These are phyloP conservation scores for Clarias batrachus DNA, from an alignment of 2,113 vertebrate genomes.

Conservation along the genomic window DNA sequence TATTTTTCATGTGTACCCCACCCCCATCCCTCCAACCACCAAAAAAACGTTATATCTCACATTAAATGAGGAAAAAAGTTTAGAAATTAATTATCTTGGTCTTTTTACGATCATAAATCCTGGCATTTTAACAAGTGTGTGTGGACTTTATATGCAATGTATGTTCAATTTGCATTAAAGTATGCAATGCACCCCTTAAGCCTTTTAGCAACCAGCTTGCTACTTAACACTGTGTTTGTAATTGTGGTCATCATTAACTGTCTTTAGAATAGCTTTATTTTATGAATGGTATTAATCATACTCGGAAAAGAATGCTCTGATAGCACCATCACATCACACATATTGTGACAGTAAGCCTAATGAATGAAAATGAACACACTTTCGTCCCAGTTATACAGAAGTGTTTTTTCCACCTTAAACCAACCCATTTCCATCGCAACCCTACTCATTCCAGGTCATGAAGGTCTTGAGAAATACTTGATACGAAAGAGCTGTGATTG, in stretches of 20 bases:
- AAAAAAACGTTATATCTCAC: too few relatives aligned
- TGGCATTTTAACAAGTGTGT: too few relatives aligned
- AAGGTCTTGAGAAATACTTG: neutral
- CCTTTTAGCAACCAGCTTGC: neutral
- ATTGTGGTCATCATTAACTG: neutral
- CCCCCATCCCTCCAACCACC: too few relatives aligned
- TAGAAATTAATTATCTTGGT: too few relatives aligned
- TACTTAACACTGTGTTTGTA: conserved; percentile 1
- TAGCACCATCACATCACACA: neutral
- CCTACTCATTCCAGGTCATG: neutral
- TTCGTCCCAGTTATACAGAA: neutral
- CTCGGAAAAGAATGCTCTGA: neutral
- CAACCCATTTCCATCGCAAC: neutral
- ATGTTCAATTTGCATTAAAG: neutral
- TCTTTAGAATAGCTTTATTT: neutral
- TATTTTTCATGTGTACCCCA: too few relatives aligned
- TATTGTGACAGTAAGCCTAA: neutral
- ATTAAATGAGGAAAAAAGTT: too few relatives aligned
- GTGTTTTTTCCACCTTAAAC: neutral
- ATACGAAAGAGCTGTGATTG: neutral
- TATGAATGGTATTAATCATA: neutral
- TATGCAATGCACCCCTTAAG: neutral
- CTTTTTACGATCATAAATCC: too few relatives aligned
- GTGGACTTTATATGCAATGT: too few relatives aligned
- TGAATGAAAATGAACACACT: neutral